Conservation (phyloP, 2,888 invertebrate genomes). For the Archips crataeganus region DNA sequence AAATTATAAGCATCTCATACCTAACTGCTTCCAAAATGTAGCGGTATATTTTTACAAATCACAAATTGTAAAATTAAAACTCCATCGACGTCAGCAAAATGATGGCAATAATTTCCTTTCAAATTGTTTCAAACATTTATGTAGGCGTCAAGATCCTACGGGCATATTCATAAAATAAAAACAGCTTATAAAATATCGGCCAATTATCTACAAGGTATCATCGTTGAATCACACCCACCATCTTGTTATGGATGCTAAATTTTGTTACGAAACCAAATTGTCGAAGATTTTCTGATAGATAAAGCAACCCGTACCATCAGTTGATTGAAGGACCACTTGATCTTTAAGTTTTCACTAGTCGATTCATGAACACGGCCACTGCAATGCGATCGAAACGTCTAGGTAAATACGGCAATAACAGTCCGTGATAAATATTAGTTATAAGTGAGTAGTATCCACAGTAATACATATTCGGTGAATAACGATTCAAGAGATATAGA, state of each 20-base stretch:
- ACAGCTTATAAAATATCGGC: neutral
- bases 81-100: too few relatives aligned
- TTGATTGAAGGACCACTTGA: neutral
- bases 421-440: too few relatives aligned
- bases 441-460: too few relatives aligned
- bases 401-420: too few relatives aligned
- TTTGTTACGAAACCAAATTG: conserved; percentile 9
- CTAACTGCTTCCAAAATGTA: too few relatives aligned
- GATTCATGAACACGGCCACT: too few relatives aligned
- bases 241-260: neutral
- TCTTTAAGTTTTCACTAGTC: neutral
- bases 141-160: neutral
- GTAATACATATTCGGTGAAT: neutral
- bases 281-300: neutral
- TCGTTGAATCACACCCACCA: neutral
- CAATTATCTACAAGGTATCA: conserved; percentile 4
- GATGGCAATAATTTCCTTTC: too few relatives aligned
- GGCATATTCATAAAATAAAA: neutral
- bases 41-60: too few relatives aligned
- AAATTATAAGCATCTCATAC: too few relatives aligned
- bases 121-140: neutral
- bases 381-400: too few relatives aligned
- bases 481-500: too few relatives aligned
- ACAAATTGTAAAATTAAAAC: too few relatives aligned
- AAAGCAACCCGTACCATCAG: neutral